Percentiles rank a stretch among this genome's conserved stretches.
phyloP scores from a whole-genome alignment of 2,888 invertebrate genomes.

The Hemistola chrysoprasaria region DNA sequence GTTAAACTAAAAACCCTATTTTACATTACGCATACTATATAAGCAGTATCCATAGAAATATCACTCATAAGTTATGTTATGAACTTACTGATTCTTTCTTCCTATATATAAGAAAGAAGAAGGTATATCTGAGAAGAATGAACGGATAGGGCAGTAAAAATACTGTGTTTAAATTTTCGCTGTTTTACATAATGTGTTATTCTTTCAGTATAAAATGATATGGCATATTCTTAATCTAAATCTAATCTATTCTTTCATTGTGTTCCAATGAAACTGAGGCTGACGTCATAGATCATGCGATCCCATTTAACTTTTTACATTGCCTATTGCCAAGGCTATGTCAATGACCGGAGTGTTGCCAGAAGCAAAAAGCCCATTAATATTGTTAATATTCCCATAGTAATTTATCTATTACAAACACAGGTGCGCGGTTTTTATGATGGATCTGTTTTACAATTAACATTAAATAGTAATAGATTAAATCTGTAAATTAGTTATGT shows the following conservation, averaged over 20 bases:
- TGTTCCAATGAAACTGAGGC: constrained; percentile 15
- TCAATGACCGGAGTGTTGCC: constrained; percentile 57
- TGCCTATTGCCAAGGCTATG: constrained; percentile 55
- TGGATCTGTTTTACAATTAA: constrained; percentile 22
- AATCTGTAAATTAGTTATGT: no score
- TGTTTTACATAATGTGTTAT: no score
- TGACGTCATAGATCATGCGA: constrained; percentile 41
- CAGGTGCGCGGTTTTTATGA: constrained; percentile 30
- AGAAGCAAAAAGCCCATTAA: constrained; percentile 41
- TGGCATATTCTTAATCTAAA: constrained; percentile 2
- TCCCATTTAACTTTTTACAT: constrained; percentile 50
- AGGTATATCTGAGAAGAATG: no score
- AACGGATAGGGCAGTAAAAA: no score
- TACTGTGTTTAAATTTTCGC: no score
- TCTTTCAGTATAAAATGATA: no score
- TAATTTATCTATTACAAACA: constrained; percentile 34
- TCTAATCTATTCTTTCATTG: constrained; percentile 2
- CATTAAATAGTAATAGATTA: constrained; percentile 7
- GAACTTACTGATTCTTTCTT: no score
- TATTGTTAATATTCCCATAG: constrained; percentile 43
- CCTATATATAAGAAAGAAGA: no score
- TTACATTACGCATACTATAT: no score
- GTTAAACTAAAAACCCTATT: no score
- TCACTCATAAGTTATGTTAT: no score
- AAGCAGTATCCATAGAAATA: no score